Conservation (phyloP, 2,797 vertebrate genomes). For the Trematomus bernacchii region DNA sequence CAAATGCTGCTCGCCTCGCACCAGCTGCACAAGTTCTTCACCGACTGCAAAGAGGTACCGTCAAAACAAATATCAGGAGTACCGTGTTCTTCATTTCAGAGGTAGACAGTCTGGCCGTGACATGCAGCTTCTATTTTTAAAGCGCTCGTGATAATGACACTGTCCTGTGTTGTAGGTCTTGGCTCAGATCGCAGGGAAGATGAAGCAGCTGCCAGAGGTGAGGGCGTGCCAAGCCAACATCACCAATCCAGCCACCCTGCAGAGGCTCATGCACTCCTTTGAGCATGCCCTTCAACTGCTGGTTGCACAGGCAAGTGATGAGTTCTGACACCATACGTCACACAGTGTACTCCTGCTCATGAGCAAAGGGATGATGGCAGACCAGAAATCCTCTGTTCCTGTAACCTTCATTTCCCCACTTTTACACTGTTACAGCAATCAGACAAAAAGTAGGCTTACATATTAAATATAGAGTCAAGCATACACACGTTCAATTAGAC, state of each 20-base stretch:
- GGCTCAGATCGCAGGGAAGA: slow-evolving; percentile 93
- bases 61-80: slow-evolving; percentile 20
- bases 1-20: slow-evolving; percentile 94
- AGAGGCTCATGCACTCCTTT: slow-evolving; percentile 91
- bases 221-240: slow-evolving; percentile 88
- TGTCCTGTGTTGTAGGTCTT: slow-evolving; percentile 83
- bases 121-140: slow-evolving; percentile 68
- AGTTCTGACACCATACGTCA: background rate
- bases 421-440: too few relatives aligned
- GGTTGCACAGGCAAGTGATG: slow-evolving; percentile 88
- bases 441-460: too few relatives aligned
- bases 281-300: slow-evolving; percentile 94
- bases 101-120: slow-evolving; percentile 54
- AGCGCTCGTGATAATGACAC: slow-evolving; percentile 50
- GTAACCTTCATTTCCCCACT: too few relatives aligned
- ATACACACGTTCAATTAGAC: too few relatives aligned
- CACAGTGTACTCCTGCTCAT: background rate
- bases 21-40: slow-evolving; percentile 94
- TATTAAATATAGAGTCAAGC: too few relatives aligned
- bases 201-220: slow-evolving; percentile 91
- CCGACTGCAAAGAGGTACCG: slow-evolving; percentile 89
- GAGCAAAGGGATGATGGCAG: too few relatives aligned
- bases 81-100: slow-evolving; percentile 8
- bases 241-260: slow-evolving; percentile 90
- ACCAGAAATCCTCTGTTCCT: too few relatives aligned